Conservation (phyloP, 2,888 invertebrate species). For the Clivina fossor region DNA sequence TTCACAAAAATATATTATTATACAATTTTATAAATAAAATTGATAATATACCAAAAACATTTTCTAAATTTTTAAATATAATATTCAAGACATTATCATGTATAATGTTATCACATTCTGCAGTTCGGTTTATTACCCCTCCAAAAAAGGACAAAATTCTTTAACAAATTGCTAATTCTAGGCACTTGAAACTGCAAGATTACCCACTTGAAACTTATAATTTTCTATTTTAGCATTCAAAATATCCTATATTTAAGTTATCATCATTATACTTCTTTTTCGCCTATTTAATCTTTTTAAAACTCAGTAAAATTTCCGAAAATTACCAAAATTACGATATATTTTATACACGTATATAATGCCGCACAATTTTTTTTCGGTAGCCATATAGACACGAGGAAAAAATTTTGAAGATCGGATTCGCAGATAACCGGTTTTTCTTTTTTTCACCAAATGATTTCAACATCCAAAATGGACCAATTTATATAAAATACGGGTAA, state of each 20-base stretch:
- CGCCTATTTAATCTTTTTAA: background rate
- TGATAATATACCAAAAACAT: too few relatives aligned
- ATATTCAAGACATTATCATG: too few relatives aligned
- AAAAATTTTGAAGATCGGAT: slow-evolving; percentile 4
- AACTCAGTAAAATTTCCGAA: slow-evolving; percentile 6
- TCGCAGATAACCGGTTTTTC: slow-evolving; percentile 8
- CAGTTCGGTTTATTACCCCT: too few relatives aligned
- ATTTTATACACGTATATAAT: slow-evolving; percentile 13
- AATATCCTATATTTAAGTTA: slow-evolving; percentile 9
- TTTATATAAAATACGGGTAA: slow-evolving; percentile 29
- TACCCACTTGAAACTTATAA: slow-evolving; percentile 3
- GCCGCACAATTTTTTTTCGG: slow-evolving; percentile 4
- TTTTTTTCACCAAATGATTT: slow-evolving; percentile 8
- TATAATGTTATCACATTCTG: too few relatives aligned
- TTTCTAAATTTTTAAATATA: too few relatives aligned
- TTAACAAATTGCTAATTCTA: too few relatives aligned
- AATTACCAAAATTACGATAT: slow-evolving; percentile 1
- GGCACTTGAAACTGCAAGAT: slow-evolving; percentile 2
- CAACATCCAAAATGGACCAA: slow-evolving; percentile 24
- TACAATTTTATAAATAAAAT: too few relatives aligned
- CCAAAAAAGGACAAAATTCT: too few relatives aligned
- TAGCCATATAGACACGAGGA: too few relatives aligned
- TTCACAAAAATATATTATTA: too few relatives aligned
- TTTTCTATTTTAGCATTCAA: slow-evolving; percentile 5
- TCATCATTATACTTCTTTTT: slow-evolving; percentile 6